A percentile compares a stretch with the other conserved stretches of the same genome.
These are phyloP conservation scores for Tenthredo amoena DNA, from an alignment of 2,888 invertebrate genomes.

Conservation along the genomic window DNA sequence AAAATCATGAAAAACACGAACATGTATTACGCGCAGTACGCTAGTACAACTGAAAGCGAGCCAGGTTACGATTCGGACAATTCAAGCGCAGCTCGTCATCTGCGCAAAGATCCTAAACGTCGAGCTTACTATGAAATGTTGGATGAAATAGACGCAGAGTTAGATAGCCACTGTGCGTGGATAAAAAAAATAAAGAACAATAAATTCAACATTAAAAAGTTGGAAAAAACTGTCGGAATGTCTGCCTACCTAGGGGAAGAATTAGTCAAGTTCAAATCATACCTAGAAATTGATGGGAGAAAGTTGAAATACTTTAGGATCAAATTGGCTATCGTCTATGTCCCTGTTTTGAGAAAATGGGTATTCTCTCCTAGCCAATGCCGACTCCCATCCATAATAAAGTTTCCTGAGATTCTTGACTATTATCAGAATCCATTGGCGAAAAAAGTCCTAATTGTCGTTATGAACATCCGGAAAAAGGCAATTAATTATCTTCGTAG, in stretches of 20 bases:
- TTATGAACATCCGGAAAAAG: neutral
- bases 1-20: neutral
- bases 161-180: constrained; percentile 38
- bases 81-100: neutral
- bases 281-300: constrained; percentile 48
- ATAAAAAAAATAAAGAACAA: constrained; percentile 17
- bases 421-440: constrained; percentile 46
- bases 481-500: constrained; percentile 36
- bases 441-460: neutral
- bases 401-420: neutral
- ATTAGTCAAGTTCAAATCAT: constrained; percentile 50
- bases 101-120: neutral
- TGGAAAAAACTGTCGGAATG: constrained; percentile 34
- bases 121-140: neutral
- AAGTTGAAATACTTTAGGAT: constrained; percentile 21
- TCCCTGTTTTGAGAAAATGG: constrained; percentile 54
- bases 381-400: constrained; percentile 43
- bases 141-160: neutral
- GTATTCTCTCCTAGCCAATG: constrained; percentile 46
- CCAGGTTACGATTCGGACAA: constrained; percentile 57
- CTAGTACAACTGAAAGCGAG: constrained; percentile 41
- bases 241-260: constrained; percentile 40
- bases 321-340: constrained; percentile 53
- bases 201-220: constrained; percentile 5
- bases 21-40: constrained; percentile 55